Percentiles rank a stretch among this genome's conserved stretches.
Conservation (phyloP, 2,888 invertebrate genomes). For the Nineta flava region DNA sequence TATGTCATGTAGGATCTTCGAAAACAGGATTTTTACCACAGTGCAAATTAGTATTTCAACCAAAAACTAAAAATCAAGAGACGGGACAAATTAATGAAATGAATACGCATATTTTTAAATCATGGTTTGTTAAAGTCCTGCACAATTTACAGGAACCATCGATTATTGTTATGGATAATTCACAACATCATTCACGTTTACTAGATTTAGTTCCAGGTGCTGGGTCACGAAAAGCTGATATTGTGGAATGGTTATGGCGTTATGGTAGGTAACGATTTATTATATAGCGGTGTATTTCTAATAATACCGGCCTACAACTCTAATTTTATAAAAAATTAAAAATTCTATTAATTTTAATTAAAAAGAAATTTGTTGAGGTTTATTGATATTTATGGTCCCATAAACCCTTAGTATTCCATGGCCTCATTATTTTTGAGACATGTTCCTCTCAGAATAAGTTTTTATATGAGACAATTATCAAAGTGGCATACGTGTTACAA, state of each 20-base stretch:
- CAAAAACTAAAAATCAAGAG: constrained; percentile 2
- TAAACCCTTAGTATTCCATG: too few species aligned
- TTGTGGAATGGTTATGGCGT: constrained; percentile 11
- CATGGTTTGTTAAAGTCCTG: constrained; percentile 7
- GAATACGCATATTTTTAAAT: constrained; percentile 3
- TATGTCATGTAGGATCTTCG: constrained; percentile 4
- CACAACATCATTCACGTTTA: constrained; percentile 12
- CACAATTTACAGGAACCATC: constrained; percentile 12
- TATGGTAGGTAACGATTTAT: neutral
- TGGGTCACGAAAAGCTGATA: constrained; percentile 10
- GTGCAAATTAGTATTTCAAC: constrained; percentile 7
- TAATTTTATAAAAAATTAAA: too few species aligned
- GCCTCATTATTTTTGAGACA: too few species aligned
- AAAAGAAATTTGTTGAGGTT: too few species aligned
- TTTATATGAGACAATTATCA: too few species aligned
- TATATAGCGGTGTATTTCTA: too few species aligned
- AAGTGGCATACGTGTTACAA: too few species aligned
- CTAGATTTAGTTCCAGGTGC: constrained; percentile 9
- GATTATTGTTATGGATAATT: constrained; percentile 15
- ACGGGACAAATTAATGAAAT: constrained; percentile 3
- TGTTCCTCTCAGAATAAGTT: too few species aligned
- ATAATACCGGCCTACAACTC: too few species aligned
- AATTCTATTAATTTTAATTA: too few species aligned
- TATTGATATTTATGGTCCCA: too few species aligned
- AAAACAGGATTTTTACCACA: constrained; percentile 4